Percentiles rank a stretch among this genome's conserved stretches.
These are phyloP conservation scores for Penaeus japonicus DNA, from an alignment of 1,140 invertebrate species.

Conservation along the genomic window DNA sequence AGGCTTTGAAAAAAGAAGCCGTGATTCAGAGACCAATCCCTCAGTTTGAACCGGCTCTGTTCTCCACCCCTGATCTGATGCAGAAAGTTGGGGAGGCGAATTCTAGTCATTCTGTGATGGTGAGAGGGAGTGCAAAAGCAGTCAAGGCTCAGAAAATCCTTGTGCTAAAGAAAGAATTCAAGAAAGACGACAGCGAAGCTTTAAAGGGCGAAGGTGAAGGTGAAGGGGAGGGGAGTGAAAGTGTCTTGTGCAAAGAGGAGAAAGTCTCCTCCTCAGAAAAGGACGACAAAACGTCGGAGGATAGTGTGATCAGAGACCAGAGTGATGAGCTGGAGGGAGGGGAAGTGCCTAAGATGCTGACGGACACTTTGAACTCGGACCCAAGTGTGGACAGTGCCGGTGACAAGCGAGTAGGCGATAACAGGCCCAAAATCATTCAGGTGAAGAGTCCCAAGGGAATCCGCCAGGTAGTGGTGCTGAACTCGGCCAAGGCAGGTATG, in stretches of 20 bases:
- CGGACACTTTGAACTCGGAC: no score
- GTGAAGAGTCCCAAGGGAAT: slow-evolving; percentile 29
- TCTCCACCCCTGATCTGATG: slow-evolving; percentile 37
- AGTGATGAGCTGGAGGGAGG: no score
- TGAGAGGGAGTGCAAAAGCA: slow-evolving; percentile 21
- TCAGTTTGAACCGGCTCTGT: slow-evolving; percentile 24
- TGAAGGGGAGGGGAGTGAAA: background rate
- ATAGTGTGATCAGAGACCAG: no score
- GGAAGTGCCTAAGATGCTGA: no score
- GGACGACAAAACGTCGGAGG: no score
- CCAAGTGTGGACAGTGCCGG: background rate
- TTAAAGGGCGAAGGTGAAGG: background rate
- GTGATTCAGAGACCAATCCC: slow-evolving; percentile 15
- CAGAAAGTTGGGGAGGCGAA: slow-evolving; percentile 16
- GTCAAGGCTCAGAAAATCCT: slow-evolving; percentile 18
- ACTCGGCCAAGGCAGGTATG: slow-evolving; percentile 29
- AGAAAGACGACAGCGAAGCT: background rate
- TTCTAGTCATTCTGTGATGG: slow-evolving; percentile 5
- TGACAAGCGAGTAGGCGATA: background rate
- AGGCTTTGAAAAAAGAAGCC: slow-evolving; percentile 22
- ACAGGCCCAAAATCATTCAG: slow-evolving; percentile 27
- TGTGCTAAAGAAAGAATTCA: slow-evolving; percentile 2
- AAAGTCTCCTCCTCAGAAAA: background rate
- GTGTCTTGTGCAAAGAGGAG: background rate
- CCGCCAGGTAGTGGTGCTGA: slow-evolving; percentile 35